phyloP scores from a whole-genome alignment of 1,140 invertebrate genomes.

The Drosophila kurseongensis region DNA sequence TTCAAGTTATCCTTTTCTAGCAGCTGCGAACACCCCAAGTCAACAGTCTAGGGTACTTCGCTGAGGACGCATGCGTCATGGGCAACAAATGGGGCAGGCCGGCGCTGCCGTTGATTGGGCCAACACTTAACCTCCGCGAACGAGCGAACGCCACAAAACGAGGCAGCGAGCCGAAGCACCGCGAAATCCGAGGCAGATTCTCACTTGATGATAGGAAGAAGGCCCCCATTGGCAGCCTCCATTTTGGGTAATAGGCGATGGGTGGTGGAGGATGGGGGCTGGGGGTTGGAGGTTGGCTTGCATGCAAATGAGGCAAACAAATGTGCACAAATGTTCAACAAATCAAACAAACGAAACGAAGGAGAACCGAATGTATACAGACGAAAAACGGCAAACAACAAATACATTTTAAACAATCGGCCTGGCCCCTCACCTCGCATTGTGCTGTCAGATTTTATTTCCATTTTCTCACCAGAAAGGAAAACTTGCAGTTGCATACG shows the following conservation, averaged over 20 bases:
- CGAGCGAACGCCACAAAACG: slow-evolving; percentile 39
- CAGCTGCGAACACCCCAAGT: neutral
- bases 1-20: neutral
- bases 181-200: slow-evolving; percentile 20
- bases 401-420: slow-evolving; percentile 63
- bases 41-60: slow-evolving; percentile 1
- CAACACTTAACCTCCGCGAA: slow-evolving; percentile 69
- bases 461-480: slow-evolving; percentile 63
- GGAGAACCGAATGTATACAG: slow-evolving; percentile 13
- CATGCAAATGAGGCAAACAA: slow-evolving; percentile 74
- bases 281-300: neutral
- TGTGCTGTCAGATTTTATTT: slow-evolving; percentile 72
- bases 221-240: slow-evolving; percentile 62
- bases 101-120: slow-evolving; percentile 68
- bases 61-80: slow-evolving; percentile 70
- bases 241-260: neutral
- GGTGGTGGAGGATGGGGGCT: neutral
- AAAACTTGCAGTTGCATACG: slow-evolving; percentile 75
- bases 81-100: slow-evolving; percentile 65
- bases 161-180: slow-evolving; percentile 16
- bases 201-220: slow-evolving; percentile 7
- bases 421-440: slow-evolving; percentile 29
- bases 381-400: slow-evolving; percentile 51
- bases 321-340: slow-evolving; percentile 74
- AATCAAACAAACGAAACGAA: slow-evolving; percentile 36